Evolutionary conservation across 2,113 vertebrate species (phyloP).

Genomic region (Dicrurus megarhynchus): DNA sequence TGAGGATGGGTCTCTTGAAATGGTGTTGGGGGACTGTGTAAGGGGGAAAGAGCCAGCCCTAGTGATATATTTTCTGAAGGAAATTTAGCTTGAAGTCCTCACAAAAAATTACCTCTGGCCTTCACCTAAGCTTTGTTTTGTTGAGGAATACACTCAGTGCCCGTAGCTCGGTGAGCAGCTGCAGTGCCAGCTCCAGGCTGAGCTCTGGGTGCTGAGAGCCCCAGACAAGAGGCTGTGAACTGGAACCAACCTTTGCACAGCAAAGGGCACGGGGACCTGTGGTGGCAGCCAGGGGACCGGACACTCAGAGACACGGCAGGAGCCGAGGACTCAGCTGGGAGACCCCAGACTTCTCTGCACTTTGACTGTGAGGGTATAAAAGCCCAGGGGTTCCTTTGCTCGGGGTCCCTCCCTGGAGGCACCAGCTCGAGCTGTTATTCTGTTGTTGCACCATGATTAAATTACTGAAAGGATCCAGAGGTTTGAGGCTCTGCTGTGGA

Average conservation of each 20-base stretch:
- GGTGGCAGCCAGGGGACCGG: not conserved
- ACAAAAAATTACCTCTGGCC: not conserved
- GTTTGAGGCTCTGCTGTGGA: not conserved
- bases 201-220: not conserved
- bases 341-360: not conserved
- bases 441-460: not conserved
- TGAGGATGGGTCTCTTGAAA: not conserved
- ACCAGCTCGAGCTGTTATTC: not conserved
- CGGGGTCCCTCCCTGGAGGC: rapidly evolving
- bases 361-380: not conserved
- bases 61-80: not conserved
- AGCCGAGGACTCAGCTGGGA: not conserved
- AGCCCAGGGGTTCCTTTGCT: not conserved
- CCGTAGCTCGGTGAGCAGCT: rapidly evolving
- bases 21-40: not conserved
- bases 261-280: not conserved
- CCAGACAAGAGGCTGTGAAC: not conserved
- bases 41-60: not conserved
- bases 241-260: not conserved
- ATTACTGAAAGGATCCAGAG: not conserved
- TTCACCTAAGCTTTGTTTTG: not conserved
- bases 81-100: not conserved
- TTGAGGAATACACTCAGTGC: not conserved
- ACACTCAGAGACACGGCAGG: not conserved
- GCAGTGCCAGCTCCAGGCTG: not conserved